Evolutionary conservation across 2,797 vertebrate genomes (phyloP).

Genomic region (Todus mexicanus): DNA sequence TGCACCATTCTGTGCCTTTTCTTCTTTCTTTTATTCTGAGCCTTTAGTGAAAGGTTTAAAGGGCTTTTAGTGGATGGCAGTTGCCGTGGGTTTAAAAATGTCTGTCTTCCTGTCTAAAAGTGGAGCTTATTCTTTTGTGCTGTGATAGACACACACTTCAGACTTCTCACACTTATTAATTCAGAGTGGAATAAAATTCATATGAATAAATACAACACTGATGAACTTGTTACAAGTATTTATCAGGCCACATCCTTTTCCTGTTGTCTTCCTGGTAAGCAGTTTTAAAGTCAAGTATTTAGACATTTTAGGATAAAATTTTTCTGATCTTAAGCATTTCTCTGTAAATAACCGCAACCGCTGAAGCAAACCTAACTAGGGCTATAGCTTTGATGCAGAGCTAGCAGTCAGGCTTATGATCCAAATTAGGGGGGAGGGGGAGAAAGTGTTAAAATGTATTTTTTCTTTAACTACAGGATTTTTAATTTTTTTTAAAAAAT

Average conservation of each 20-base stretch:
- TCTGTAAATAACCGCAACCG: conserved; percentile 35
- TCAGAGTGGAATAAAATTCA: not conserved
- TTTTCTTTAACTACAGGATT: not conserved
- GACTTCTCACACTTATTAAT: not conserved
- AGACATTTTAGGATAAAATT: conserved; percentile 3
- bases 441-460: not conserved
- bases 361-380: not conserved
- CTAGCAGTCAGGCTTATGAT: not conserved
- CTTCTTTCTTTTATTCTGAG: not conserved
- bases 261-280: conserved; percentile 50
- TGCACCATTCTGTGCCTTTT: no score
- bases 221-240: conserved; percentile 8
- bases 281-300: conserved; percentile 15
- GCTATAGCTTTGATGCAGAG: not conserved
- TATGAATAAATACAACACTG: not conserved
- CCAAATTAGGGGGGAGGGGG: not conserved
- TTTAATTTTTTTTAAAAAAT: not conserved
- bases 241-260: conserved; percentile 66
- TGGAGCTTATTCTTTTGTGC: not conserved
- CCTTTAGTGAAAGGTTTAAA: not conserved
- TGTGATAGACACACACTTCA: accelerated
- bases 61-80: not conserved
- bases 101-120: not conserved
- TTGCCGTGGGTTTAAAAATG: not conserved
- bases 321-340: not conserved